Conservation (phyloP, 2,888 invertebrate genomes). For the Nymphalis polychloros region DNA sequence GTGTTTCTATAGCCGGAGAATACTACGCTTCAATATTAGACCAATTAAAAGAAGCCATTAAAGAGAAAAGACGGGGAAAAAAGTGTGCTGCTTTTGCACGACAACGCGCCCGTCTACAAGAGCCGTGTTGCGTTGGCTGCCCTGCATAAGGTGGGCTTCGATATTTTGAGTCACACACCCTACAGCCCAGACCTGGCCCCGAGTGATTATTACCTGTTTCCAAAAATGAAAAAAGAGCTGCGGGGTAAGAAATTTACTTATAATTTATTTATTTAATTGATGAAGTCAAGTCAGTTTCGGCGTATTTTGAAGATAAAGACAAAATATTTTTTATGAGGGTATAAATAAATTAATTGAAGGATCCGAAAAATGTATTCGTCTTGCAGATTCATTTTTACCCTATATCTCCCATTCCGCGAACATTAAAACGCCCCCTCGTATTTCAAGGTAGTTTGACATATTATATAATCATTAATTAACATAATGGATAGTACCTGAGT, state of each 20-base stretch:
- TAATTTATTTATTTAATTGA: too few relatives aligned
- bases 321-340: background rate
- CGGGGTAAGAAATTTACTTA: slow-evolving; percentile 11
- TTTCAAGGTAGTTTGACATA: too few relatives aligned
- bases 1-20: background rate
- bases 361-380: background rate
- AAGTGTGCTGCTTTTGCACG: slow-evolving; percentile 29
- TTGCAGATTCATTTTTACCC: background rate
- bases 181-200: slow-evolving; percentile 32
- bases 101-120: slow-evolving; percentile 38
- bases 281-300: too few relatives aligned
- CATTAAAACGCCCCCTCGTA: too few relatives aligned
- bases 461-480: too few relatives aligned
- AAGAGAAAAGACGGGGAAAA: background rate
- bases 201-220: slow-evolving; percentile 18
- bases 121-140: too few relatives aligned
- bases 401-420: too few relatives aligned
- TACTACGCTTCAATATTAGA: background rate
- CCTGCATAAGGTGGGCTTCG: too few relatives aligned
- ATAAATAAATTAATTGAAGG: background rate
- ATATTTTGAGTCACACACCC: slow-evolving; percentile 27
- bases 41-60: background rate
- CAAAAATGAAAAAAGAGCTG: slow-evolving; percentile 14
- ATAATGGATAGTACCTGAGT: too few relatives aligned
- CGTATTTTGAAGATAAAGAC: slow-evolving; percentile 1